Percentiles rank a stretch among this genome's conserved stretches.
Conservation (phyloP, 2,888 invertebrate genomes). For the Blera fallax region DNA sequence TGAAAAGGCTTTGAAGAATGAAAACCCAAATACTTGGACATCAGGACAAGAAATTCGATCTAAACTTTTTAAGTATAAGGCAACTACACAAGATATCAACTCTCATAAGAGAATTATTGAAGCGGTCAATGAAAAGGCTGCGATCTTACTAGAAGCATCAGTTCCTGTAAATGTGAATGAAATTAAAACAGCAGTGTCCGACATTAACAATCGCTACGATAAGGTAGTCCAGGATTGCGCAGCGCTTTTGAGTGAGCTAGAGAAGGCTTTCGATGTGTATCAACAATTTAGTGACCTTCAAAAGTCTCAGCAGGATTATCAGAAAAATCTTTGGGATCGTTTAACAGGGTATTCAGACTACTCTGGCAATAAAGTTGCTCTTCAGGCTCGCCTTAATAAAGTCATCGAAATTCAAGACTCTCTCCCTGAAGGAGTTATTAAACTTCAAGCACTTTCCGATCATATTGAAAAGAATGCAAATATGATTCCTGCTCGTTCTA, state of each 20-base stretch:
- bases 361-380: constrained; percentile 91
- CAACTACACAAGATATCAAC: constrained; percentile 92
- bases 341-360: constrained; percentile 91
- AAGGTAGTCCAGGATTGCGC: constrained; percentile 86
- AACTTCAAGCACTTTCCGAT: constrained; percentile 88
- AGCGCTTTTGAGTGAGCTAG: constrained; percentile 87
- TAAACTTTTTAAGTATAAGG: constrained; percentile 92
- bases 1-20: constrained; percentile 88
- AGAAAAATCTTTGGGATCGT: constrained; percentile 94
- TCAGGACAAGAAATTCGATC: constrained; percentile 93
- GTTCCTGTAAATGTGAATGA: constrained; percentile 82
- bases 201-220: constrained; percentile 90
- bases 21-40: constrained; percentile 88
- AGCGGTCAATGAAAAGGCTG: constrained; percentile 93
- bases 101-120: constrained; percentile 96
- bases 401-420: constrained; percentile 91
- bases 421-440: constrained; percentile 89
- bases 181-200: constrained; percentile 87
- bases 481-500: constrained; percentile 90
- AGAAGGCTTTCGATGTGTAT: constrained; percentile 89
- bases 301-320: constrained; percentile 93
- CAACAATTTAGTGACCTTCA: constrained; percentile 94
- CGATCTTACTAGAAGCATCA: constrained; percentile 84
- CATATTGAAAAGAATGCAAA: constrained; percentile 87
- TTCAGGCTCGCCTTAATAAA: constrained; percentile 91